Conservation (phyloP, 2,113 vertebrate genomes). For the Tautogolabrus adspersus region DNA sequence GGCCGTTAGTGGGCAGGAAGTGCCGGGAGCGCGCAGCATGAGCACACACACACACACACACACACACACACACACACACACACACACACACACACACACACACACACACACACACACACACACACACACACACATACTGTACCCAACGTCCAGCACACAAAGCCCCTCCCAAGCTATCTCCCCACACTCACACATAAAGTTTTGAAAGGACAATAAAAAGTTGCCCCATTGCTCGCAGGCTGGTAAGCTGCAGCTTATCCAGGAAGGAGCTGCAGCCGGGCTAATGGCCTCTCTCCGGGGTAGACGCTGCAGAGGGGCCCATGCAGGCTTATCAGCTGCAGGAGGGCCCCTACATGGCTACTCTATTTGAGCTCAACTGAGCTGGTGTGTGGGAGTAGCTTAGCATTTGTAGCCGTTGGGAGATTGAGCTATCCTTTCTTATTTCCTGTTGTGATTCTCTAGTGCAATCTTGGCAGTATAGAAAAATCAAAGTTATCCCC, state of each 20-base stretch:
- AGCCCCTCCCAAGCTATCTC: slow-evolving; percentile 48
- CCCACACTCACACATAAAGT: slow-evolving; percentile 71
- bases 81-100: slow-evolving; percentile 44
- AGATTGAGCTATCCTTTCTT: slow-evolving; percentile 21
- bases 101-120: too few species aligned
- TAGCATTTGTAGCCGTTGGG: slow-evolving; percentile 41
- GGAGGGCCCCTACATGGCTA: slow-evolving; percentile 63
- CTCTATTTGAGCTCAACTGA: slow-evolving; percentile 49
- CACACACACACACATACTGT: slow-evolving; percentile 47
- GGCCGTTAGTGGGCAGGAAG: slow-evolving; percentile 78
- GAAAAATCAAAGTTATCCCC: slow-evolving; percentile 43
- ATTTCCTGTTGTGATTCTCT: slow-evolving; percentile 42
- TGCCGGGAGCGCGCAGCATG: slow-evolving; percentile 65
- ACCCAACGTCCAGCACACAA: slow-evolving; percentile 30
- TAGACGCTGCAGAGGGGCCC: slow-evolving; percentile 53
- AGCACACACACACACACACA: slow-evolving; percentile 33
- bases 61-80: slow-evolving; percentile 36
- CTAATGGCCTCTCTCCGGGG: slow-evolving; percentile 76
- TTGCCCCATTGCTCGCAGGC: slow-evolving; percentile 64
- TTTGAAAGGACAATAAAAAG: slow-evolving; percentile 77
- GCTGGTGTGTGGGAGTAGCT: slow-evolving; percentile 61
- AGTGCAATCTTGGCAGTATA: slow-evolving; percentile 14
- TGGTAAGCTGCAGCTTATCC: slow-evolving; percentile 74
- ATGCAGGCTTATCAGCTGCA: slow-evolving; percentile 69
- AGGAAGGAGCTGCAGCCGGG: slow-evolving; percentile 69